Percentiles rank a stretch among this genome's conserved stretches.
Evolutionary conservation across 2,888 invertebrate species (phyloP).

Genomic region (Microctonus hyperodae): DNA sequence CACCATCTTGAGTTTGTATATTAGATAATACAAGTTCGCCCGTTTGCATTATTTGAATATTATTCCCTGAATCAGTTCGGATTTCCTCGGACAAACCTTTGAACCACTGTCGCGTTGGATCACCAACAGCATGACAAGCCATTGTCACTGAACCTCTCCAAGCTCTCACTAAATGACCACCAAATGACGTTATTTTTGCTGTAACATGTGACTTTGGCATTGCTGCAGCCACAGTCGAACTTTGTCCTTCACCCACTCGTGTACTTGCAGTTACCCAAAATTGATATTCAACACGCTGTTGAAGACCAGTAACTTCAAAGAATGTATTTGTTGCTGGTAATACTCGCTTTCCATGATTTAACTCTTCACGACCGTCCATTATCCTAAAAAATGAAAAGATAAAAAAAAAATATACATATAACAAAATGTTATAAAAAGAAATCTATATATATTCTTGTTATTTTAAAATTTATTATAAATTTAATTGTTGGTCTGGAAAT

Average conservation of each 20-base stretch:
- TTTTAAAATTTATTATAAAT: background rate
- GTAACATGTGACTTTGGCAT: constrained; percentile 72
- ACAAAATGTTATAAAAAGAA: background rate
- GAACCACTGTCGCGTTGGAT: constrained; percentile 72
- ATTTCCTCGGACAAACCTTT: constrained; percentile 67
- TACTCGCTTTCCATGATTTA: constrained; percentile 73
- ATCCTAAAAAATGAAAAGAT: no score
- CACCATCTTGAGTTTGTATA: constrained; percentile 71
- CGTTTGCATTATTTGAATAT: constrained; percentile 70
- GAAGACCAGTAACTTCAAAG: constrained; percentile 74
- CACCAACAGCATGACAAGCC: constrained; percentile 73
- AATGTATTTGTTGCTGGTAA: constrained; percentile 71
- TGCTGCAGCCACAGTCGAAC: constrained; percentile 73
- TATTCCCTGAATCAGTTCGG: constrained; percentile 68
- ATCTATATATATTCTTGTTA: background rate
- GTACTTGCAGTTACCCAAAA: constrained; percentile 83
- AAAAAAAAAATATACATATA: no score
- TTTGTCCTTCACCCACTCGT: constrained; percentile 79
- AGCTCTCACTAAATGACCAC: constrained; percentile 71
- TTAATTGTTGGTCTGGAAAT: constrained; percentile 21
- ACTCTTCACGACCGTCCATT: constrained; percentile 73
- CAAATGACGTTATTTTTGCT: constrained; percentile 76
- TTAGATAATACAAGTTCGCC: constrained; percentile 73
- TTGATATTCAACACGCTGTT: constrained; percentile 76
- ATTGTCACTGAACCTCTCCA: constrained; percentile 73